phyloP scores from a whole-genome alignment of 2,888 invertebrate species.

The Yponomeuta evonymella region DNA sequence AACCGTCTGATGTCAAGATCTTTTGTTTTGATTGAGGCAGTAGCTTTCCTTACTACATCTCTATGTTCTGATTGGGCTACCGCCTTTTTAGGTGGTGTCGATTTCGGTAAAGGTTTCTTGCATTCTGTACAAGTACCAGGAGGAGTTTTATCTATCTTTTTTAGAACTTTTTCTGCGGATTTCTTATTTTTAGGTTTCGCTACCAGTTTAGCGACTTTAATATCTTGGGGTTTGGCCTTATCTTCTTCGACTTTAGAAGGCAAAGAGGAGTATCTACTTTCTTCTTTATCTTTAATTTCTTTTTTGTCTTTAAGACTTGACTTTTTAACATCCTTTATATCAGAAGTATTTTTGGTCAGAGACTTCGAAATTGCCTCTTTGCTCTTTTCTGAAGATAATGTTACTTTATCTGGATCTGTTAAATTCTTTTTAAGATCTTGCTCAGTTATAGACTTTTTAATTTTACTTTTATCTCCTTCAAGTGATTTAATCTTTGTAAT shows the following conservation, averaged over 20 bases:
- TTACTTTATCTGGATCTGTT: not conserved
- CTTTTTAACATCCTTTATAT: not conserved
- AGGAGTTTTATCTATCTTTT: slow-evolving; percentile 15
- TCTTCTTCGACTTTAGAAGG: not conserved
- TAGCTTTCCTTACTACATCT: not conserved
- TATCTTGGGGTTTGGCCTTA: not conserved
- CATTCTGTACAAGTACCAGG: not conserved
- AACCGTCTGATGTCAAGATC: not conserved
- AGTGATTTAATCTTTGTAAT: not conserved
- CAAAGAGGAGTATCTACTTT: not conserved
- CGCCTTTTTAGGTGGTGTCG: not conserved
- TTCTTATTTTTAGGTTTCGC: slow-evolving; percentile 16
- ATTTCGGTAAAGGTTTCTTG: not conserved
- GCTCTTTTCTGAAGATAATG: not conserved
- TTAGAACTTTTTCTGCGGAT: slow-evolving; percentile 10
- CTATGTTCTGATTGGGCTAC: not conserved
- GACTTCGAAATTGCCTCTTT: not conserved
- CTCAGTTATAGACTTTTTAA: not conserved
- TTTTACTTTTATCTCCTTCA: not conserved
- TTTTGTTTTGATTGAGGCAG: not conserved
- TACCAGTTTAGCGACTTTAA: slow-evolving; percentile 8
- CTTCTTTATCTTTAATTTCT: not conserved
- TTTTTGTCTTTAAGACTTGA: not conserved
- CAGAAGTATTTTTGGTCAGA: not conserved
- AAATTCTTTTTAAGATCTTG: not conserved